phyloP scores from a whole-genome alignment of 2,888 invertebrate species.

The Hypercompe scribonia region DNA sequence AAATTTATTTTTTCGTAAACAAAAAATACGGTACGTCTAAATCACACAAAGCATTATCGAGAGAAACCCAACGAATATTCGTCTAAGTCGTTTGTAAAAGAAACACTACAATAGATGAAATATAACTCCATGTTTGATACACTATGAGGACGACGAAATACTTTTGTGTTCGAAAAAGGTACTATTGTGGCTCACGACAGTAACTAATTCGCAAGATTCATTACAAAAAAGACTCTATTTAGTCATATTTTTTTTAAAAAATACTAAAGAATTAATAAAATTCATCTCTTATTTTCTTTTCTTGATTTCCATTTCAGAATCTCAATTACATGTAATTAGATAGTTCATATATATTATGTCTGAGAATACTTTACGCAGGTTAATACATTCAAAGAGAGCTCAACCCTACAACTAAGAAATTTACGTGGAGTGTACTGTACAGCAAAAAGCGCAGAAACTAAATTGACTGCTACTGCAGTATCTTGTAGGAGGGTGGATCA shows the following conservation, averaged over 20 bases:
- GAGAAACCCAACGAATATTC: constrained; percentile 27
- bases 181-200: constrained; percentile 38
- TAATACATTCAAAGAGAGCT: too few species aligned
- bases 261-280: background rate
- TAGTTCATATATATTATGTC: too few species aligned
- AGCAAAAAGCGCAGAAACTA: too few species aligned
- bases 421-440: too few species aligned
- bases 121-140: constrained; percentile 28
- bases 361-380: too few species aligned
- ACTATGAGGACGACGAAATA: constrained; percentile 12
- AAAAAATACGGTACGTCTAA: constrained; percentile 18
- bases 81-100: constrained; percentile 39
- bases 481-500: background rate
- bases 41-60: constrained; percentile 19
- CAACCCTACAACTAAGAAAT: too few species aligned
- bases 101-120: constrained; percentile 42
- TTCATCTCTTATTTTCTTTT: background rate
- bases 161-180: constrained; percentile 32
- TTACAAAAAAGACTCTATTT: background rate
- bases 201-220: constrained; percentile 39
- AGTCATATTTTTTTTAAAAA: background rate
- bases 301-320: background rate
- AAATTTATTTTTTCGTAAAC: background rate
- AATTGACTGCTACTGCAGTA: too few species aligned
- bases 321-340: background rate